Evolutionary conservation across 2,797 vertebrate genomes (phyloP), one percentile per base, ranked within the genome.

Genomic region (Percopsis omiscomaycus): DNA sequence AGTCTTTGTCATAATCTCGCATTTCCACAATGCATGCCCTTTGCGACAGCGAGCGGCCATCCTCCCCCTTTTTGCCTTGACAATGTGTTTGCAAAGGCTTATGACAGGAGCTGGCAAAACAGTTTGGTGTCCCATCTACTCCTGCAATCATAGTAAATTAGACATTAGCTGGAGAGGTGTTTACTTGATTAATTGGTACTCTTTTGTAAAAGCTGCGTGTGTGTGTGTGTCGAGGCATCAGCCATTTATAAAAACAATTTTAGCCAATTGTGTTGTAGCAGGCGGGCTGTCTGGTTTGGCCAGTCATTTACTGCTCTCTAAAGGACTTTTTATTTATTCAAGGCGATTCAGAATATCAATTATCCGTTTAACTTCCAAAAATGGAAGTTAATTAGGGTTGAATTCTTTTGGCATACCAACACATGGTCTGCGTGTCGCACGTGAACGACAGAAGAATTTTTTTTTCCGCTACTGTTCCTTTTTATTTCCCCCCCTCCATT

Each of bases 141-240:
- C 28, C 65, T 57, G 59, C 56, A 45, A 22, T 16, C 48, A 50
- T 45, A 50, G 60, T 84, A 77, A 76, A 52, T 75, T 62, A 52
- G 49, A 22, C 44, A 14, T 80, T 86, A 80, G 86, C 85, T 81
- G 71, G 72, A 69, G 61, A 76, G 74, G 61, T 73, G 63, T 83
- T 86, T 81, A 71, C 62, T 84, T 82, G 67, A 85, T 86, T 87
- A 86, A 85, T 89, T 83, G 65, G 57, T 42, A 68, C 51, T 76
- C 68, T 67, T 79, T 77, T 61, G n/a, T 27, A 74, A 75, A 87
- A 61, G 53, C 57, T 58, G 62, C 54, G 71, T 61, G 64, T 64
- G 46, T 65, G 59, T 73, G 16, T 53, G 61, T 51, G 71, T 70
- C 78, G 80, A 89, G 60, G 28, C 58, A 8, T 30, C 55, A 6